Conservation (phyloP, 2,113 vertebrate genomes). For the Casuarius casuarius region DNA sequence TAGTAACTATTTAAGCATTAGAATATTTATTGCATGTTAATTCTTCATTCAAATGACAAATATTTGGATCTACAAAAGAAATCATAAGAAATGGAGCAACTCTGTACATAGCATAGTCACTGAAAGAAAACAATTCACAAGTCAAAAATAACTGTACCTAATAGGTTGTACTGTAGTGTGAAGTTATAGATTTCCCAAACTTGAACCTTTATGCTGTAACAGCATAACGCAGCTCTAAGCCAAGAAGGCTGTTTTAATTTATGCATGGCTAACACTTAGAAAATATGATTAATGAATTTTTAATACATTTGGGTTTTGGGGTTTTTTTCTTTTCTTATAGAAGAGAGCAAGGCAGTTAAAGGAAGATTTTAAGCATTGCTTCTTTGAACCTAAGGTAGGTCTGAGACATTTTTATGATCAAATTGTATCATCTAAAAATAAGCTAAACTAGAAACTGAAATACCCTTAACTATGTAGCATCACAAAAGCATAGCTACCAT, state of each 20-base stretch:
- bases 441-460: slow-evolving; percentile 25
- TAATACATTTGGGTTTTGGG: neutral
- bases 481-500: slow-evolving; percentile 60
- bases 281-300: slow-evolving; percentile 36
- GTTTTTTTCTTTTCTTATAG: neutral
- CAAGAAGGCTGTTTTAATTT: slow-evolving; percentile 29
- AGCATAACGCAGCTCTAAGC: neutral
- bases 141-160: neutral
- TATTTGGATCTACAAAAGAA: neutral
- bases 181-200: neutral
- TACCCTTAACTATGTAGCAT: slow-evolving; percentile 33
- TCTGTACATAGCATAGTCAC: neutral
- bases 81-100: neutral
- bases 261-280: neutral
- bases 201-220: neutral
- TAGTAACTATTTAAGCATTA: neutral
- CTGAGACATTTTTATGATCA: slow-evolving; percentile 27
- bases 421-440: slow-evolving; percentile 21
- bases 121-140: neutral
- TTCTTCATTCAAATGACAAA: neutral
- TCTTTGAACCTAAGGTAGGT: neutral
- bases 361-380: neutral
- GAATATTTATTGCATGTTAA: neutral
- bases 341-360: neutral
- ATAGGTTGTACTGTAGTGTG: neutral